Base-by-base conservation (phyloP, 2,797 vertebrate species). In the Erethizon dorsatum region DNA sequence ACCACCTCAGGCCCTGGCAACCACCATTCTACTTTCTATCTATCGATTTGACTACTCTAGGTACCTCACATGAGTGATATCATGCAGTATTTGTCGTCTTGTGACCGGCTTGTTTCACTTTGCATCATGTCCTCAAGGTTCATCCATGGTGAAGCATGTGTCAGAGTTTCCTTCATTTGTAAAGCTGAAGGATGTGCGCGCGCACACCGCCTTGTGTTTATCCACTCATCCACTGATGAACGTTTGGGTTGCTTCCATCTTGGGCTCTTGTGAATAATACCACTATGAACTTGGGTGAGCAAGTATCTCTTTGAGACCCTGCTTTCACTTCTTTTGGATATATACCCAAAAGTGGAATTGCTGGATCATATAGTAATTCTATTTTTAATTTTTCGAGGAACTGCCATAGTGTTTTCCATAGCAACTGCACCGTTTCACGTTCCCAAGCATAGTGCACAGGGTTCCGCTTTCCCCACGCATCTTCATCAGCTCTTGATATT, bases 381-480 rank as follows among this genome's bases (percentile, higher is more conserved):
- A 28, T 75, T 89, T 90, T 90, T 67, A 41, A 50, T 63, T 61
- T 67, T 93, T 80, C 37, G 24, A 92, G 71, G 52, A 94, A 83
- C 63, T 11, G 28, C 89, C 1, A 2, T 79, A n/a, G 12, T 93
- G 22, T 45, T 96, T 93, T 90, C 61, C 61, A 37, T 6, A 31
- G 59, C 45, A n/a, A 41, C 73, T 20, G 3, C 2, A 33, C 52
- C 82, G 54, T 89, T 92, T 95, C 85, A 77, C 20, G 10, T 73
- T 83, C 20, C 77, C 2, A 77, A 45, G 13, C 22, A 7, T 0
- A 13, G 8, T n/a, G 5, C 18, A 52, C 26, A 17, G 33, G 8
- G 10, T 69, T 93, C 63, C 28, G 37, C 0, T 73, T 90, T 84
- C 71, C 87, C 90, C 50, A 75, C 5, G 56, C 4, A 41, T 61